A percentile compares a stretch with the other conserved stretches of the same genome.
Evolutionary conservation across 1,140 invertebrate genomes (phyloP).

Genomic region (Portunus trituberculatus): DNA sequence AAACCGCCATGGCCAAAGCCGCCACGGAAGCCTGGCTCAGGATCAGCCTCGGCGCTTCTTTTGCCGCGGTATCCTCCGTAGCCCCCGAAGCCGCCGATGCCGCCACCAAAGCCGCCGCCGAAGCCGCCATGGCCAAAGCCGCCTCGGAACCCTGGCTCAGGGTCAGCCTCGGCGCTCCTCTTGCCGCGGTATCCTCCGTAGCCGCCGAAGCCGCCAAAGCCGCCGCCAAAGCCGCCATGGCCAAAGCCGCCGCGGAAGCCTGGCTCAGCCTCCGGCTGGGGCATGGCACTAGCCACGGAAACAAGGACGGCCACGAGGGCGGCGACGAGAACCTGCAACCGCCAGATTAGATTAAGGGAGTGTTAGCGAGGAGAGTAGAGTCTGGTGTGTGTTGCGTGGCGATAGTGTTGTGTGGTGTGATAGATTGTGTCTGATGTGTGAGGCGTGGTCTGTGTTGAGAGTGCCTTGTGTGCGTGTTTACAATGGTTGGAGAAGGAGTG

Average conservation of each 20-base stretch:
- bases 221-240: neutral
- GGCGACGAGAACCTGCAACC: neutral
- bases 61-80: too few species aligned
- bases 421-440: neutral
- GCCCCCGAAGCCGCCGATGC: neutral
- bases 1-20: too few species aligned
- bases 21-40: too few species aligned
- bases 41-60: too few species aligned
- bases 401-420: neutral
- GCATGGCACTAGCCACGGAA: neutral
- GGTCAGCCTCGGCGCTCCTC: conserved; percentile 7
- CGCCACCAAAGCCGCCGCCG: neutral
- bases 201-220: neutral
- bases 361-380: too few species aligned
- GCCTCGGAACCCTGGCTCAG: neutral
- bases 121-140: too few species aligned
- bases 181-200: neutral
- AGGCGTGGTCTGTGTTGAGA: too few species aligned
- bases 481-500: neutral
- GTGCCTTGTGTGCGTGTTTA: too few species aligned
- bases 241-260: conserved; percentile 4
- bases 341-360: neutral
- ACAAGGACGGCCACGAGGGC: neutral
- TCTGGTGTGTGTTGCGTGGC: neutral
- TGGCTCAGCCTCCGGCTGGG: neutral